Base-by-base conservation (phyloP, 2,888 invertebrate species). In the Phengaris alcon region DNA sequence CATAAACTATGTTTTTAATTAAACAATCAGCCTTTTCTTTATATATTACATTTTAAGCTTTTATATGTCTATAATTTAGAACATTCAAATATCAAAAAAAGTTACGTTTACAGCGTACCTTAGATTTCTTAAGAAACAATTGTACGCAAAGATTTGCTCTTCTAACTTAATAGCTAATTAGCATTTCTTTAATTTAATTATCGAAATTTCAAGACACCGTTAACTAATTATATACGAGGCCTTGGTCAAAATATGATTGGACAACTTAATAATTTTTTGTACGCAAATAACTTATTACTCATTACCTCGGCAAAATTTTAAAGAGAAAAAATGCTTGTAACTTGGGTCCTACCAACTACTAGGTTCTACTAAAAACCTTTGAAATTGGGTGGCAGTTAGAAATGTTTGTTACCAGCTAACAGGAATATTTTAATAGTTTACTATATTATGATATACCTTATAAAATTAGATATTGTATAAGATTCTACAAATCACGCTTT, bases 161-260 rank as follows among this genome's bases (percentile, higher is more conserved):
- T 51, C 48, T 68, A 51, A 51, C 48, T 70, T 51, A 15, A 7
- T 70, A 8, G 15, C 48, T 48, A 70, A 70, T 70, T 70, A 70
- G 51, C 69, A 70, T 70, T 70, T 70, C 69, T 51, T 51, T 70
- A 51, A 51, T 70, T 70, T 70, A 70, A 70, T 70, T 48, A 70
- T 6, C 69, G 15, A 70, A 68, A 70, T 51, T 70, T 70, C 10
- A 70, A 15, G 69, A 15, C 69, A 48, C 48, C 69, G 10, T 70
- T 51, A 48, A 51, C 48, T 51, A 70, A 70, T 51, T 51, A 6
- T 51, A 48, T 51, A 51, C 51, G 48, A 15, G 51, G 10, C 51
- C n/a, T 69, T 46, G 46, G 7, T 48, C 48, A 13, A 48, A 69
- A 35, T 35, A 64, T 6, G 35, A 12, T 35, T 64, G 35, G 22